phyloP scores from a whole-genome alignment of 2,797 vertebrate genomes.

The Scleropages formosus region DNA sequence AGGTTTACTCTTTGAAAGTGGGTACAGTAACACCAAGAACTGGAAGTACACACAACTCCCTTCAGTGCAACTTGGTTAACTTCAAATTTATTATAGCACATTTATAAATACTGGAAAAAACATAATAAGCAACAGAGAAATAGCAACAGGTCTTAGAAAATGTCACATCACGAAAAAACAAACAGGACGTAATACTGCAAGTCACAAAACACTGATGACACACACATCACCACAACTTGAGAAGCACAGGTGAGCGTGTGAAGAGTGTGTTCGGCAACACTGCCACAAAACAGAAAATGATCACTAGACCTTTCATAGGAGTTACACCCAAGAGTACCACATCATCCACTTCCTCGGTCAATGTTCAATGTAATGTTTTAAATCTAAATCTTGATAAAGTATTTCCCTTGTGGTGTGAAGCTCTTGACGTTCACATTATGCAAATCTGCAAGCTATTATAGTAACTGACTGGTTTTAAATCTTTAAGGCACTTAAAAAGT shows the following conservation, averaged over 20 bases:
- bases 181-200: constrained; percentile 21
- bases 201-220: constrained; percentile 10
- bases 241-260: no score
- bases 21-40: not conserved
- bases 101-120: constrained; percentile 16
- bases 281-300: no score
- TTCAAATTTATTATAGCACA: not conserved
- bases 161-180: not conserved
- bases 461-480: not conserved
- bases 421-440: not conserved
- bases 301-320: not conserved
- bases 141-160: not conserved
- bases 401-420: not conserved
- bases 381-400: not conserved
- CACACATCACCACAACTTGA: no score
- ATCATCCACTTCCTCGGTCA: not conserved
- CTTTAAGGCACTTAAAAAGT: constrained; percentile 31
- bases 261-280: not conserved
- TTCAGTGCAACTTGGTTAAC: not conserved
- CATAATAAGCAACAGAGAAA: not conserved
- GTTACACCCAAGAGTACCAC: not conserved
- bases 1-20: not conserved
- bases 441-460: not conserved
- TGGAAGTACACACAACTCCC: not conserved
- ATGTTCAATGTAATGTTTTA: not conserved